phyloP scores from a whole-genome alignment of 2,797 vertebrate genomes.

The Schizothorax lantsangensis region DNA sequence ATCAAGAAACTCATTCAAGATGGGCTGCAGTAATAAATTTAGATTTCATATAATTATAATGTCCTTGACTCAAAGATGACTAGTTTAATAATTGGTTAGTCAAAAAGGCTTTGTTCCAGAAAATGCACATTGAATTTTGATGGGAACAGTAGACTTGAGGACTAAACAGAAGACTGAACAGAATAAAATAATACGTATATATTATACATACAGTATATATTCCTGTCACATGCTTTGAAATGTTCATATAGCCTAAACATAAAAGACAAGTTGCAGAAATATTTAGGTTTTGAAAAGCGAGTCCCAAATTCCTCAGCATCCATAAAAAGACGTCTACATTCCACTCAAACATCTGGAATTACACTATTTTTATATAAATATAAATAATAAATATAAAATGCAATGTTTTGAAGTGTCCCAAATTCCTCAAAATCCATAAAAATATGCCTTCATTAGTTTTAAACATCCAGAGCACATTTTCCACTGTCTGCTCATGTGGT shows the following conservation, averaged over 20 bases:
- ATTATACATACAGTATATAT: conserved; percentile 2
- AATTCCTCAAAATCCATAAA: conserved; percentile 14
- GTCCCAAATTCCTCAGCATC: neutral
- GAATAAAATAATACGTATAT: neutral
- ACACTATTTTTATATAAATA: neutral
- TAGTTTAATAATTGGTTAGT: conserved; percentile 60
- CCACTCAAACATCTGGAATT: conserved; percentile 2
- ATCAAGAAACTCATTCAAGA: neutral
- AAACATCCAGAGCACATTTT: conserved; percentile 10
- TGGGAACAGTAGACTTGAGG: neutral
- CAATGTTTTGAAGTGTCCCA: neutral
- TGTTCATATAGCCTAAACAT: conserved; percentile 55
- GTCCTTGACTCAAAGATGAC: conserved; percentile 52
- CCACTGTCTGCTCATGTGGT: neutral
- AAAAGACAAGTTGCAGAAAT: conserved; percentile 3
- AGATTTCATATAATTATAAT: conserved; percentile 9
- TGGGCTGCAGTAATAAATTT: neutral
- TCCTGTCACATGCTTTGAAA: conserved; percentile 52
- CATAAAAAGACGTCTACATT: conserved; percentile 9
- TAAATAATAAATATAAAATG: neutral
- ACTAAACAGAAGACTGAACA: neutral
- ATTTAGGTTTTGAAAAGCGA: neutral
- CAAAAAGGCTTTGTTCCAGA: conserved; percentile 23
- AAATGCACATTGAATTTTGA: neutral
- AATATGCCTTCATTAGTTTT: conserved; percentile 4